Percentiles rank a stretch among this genome's conserved stretches.
These are phyloP conservation scores for Eutolmus rufibarbis DNA, from an alignment of 2,888 invertebrate species.

Conservation along the genomic window DNA sequence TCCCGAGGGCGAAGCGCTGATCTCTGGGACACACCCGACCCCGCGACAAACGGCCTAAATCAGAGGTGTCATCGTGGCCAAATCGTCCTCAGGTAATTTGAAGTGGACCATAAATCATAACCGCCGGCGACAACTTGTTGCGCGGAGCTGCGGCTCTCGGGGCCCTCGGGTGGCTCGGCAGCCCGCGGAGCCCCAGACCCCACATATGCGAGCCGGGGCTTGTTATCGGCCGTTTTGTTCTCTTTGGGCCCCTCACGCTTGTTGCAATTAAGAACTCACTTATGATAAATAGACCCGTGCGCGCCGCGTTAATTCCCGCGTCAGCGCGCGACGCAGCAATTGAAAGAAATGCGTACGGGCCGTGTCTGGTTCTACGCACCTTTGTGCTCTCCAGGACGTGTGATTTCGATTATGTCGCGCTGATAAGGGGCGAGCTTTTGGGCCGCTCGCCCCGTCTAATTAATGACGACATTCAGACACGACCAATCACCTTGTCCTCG, in stretches of 20 bases:
- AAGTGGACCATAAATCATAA: conserved; percentile 38
- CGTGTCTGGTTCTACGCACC: neutral
- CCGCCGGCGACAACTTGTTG: conserved; percentile 16
- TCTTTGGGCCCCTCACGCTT: conserved; percentile 12
- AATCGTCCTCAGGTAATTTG: conserved; percentile 37
- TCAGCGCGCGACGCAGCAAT: neutral
- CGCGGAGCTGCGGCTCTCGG: neutral
- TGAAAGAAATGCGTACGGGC: neutral
- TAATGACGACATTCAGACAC: neutral
- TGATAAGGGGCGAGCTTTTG: neutral
- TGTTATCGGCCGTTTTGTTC: conserved; percentile 21
- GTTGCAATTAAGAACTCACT: conserved; percentile 41
- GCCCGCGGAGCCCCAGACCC: conserved; percentile 2
- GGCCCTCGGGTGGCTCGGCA: neutral
- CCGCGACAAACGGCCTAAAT: neutral
- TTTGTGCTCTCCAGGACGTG: neutral
- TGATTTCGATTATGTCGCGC: neutral
- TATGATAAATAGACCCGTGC: conserved; percentile 29
- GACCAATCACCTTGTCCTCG: neutral
- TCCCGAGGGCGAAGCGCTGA: neutral
- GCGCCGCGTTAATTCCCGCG: conserved; percentile 2
- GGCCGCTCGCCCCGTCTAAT: neutral
- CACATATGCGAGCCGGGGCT: neutral
- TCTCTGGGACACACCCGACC: neutral
- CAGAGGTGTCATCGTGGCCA: conserved; percentile 27